Conservation (phyloP, 1,140 invertebrate genomes). For the Venturia canescens region DNA sequence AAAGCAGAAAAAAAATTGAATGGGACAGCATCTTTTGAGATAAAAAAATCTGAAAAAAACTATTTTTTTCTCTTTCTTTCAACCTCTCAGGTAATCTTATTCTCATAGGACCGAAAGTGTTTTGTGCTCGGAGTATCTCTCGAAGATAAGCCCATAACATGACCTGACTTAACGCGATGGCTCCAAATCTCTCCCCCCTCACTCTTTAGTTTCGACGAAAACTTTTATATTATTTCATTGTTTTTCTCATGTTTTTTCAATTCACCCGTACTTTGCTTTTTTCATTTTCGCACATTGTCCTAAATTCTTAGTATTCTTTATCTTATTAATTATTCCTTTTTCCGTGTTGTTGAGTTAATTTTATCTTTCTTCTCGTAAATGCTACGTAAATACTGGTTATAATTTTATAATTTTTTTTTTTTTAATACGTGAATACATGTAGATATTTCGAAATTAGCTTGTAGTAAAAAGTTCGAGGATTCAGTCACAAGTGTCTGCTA, state of each 20-base stretch:
- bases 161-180: conserved; percentile 48
- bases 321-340: background rate
- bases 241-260: no score
- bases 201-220: background rate
- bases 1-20: conserved; percentile 10
- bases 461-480: conserved; percentile 18
- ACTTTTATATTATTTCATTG: no score
- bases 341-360: background rate
- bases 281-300: background rate
- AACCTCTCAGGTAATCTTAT: conserved; percentile 23
- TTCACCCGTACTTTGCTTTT: background rate
- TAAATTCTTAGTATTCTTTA: conserved; percentile 15
- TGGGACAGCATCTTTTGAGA: conserved; percentile 32
- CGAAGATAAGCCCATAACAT: conserved; percentile 49
- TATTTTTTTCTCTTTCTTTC: conserved; percentile 11
- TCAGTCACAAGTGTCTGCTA: conserved; percentile 21
- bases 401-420: background rate
- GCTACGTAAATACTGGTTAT: no score
- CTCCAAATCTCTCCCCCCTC: background rate
- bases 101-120: conserved; percentile 28
- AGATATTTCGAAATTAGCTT: conserved; percentile 3
- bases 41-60: background rate
- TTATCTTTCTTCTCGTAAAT: background rate
- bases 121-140: background rate
- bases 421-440: background rate